These are phyloP conservation scores for Vombatus ursinus DNA, from an alignment of 2,113 vertebrate species.

Conservation along the genomic window DNA sequence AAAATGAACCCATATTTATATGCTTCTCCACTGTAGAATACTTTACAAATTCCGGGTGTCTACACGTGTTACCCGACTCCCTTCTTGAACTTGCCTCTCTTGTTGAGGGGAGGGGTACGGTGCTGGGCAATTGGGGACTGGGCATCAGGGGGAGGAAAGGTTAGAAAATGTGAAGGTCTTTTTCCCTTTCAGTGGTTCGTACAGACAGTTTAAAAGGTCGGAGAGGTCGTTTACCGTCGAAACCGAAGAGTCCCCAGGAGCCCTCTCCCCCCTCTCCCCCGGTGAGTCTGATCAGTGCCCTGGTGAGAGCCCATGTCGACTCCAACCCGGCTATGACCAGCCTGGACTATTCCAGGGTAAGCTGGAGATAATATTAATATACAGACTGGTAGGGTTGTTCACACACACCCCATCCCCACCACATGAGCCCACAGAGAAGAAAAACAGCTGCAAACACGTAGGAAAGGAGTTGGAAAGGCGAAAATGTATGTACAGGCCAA, in stretches of 20 bases:
- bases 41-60: slow-evolving; percentile 35
- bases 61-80: not conserved
- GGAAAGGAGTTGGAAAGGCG: not conserved
- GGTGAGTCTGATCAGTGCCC: slow-evolving; percentile 98
- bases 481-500: not conserved
- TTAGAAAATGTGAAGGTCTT: slow-evolving; percentile 18
- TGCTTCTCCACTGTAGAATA: slow-evolving; percentile 9
- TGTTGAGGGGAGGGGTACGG: accelerated
- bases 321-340: slow-evolving; percentile 98
- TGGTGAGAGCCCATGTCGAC: slow-evolving; percentile 98
- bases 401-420: slow-evolving; percentile 6
- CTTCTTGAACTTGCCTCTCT: not conserved
- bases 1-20: slow-evolving; percentile 27
- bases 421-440: slow-evolving; percentile 21
- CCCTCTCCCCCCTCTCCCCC: slow-evolving; percentile 96
- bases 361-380: slow-evolving; percentile 76
- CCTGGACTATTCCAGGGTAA: slow-evolving; percentile 98
- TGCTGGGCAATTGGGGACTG: not conserved
- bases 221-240: slow-evolving; percentile 97
- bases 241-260: slow-evolving; percentile 99
- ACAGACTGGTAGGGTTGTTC: slow-evolving; percentile 66
- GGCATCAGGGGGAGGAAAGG: not conserved
- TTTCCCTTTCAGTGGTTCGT: slow-evolving; percentile 91
- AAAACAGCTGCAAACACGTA: not conserved
- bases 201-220: slow-evolving; percentile 98